These are phyloP conservation scores for Tapirus indicus DNA, from an alignment of 2,797 vertebrate genomes.

Conservation along the genomic window DNA sequence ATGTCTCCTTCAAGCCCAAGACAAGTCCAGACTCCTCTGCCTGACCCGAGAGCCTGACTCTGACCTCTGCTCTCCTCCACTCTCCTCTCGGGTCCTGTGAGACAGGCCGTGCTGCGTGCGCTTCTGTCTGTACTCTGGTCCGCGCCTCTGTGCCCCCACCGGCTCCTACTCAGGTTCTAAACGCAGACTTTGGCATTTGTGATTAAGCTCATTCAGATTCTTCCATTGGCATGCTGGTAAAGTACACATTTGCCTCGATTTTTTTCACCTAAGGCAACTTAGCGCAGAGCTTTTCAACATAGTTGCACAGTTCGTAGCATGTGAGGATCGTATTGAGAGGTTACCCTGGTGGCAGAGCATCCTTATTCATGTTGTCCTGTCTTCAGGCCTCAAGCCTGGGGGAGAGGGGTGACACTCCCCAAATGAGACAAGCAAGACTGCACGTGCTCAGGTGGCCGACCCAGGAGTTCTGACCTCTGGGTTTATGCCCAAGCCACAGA, in stretches of 20 bases:
- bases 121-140: not conserved
- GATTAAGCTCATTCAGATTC: not conserved
- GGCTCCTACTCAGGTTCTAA: not conserved
- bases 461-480: not conserved
- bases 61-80: no score
- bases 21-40: not conserved
- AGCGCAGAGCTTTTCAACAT: not conserved
- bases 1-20: not conserved
- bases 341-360: not conserved
- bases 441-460: not conserved
- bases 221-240: not conserved
- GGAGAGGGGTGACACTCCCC: not conserved
- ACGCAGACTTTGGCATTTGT: not conserved
- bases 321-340: not conserved
- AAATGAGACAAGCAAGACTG: not conserved
- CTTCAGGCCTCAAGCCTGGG: not conserved
- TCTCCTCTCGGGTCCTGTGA: accelerated
- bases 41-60: not conserved
- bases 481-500: not conserved
- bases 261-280: not conserved
- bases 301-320: not conserved
- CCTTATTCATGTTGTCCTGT: not conserved
- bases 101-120: accelerated
- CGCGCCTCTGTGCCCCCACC: not conserved
- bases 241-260: not conserved